A percentile compares a stretch with the other conserved stretches of the same genome.
Evolutionary conservation across 2,113 vertebrate genomes (phyloP).

Genomic region (Chunga burmeisteri): DNA sequence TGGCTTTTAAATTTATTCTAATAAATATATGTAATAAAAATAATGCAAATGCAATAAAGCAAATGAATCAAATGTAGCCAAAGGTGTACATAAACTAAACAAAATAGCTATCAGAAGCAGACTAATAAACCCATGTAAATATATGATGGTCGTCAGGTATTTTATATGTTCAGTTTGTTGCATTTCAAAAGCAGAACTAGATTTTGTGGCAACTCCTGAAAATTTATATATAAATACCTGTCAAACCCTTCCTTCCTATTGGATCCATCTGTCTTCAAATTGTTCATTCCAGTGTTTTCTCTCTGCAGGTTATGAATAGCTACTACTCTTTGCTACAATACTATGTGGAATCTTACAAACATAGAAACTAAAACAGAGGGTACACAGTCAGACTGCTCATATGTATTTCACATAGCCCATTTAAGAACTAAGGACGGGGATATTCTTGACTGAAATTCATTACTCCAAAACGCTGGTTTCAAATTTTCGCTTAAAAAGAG

Average conservation of each 20-base stretch:
- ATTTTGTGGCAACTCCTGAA: neutral
- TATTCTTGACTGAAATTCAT: neutral
- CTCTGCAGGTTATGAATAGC: neutral
- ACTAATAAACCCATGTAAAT: neutral
- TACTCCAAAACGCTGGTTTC: neutral
- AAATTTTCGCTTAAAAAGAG: neutral
- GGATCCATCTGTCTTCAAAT: neutral
- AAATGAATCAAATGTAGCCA: neutral
- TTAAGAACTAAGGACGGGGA: neutral
- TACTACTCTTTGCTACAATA: neutral
- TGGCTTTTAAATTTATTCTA: neutral
- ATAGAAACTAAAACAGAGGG: neutral
- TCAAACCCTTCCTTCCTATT: neutral
- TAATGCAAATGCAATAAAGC: neutral
- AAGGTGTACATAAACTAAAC: neutral
- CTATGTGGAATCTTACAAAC: neutral
- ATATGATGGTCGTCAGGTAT: neutral
- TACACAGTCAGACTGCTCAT: constrained; percentile 2
- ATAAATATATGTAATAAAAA: neutral
- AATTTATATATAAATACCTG: neutral
- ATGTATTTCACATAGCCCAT: neutral
- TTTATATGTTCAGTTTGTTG: neutral
- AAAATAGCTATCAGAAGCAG: neutral
- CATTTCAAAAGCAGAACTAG: neutral
- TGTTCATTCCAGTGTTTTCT: neutral